These are phyloP conservation scores for Herpetotheres cachinnans DNA, from an alignment of 2,113 vertebrate species.

Conservation along the genomic window DNA sequence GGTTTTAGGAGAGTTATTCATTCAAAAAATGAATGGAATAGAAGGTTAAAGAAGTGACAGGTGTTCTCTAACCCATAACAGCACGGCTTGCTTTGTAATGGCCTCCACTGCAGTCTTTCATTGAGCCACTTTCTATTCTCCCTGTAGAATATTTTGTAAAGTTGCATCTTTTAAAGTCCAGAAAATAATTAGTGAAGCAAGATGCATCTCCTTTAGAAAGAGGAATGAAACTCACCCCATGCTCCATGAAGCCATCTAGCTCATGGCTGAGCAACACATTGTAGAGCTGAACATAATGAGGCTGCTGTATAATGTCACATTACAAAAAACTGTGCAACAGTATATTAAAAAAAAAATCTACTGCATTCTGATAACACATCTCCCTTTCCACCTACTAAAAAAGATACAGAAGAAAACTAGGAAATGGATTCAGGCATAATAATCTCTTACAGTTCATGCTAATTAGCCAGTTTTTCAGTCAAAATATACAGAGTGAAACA, in stretches of 20 bases:
- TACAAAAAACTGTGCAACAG: constrained; percentile 6
- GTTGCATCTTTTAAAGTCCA: constrained; percentile 27
- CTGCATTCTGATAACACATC: not conserved
- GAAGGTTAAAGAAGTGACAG: not conserved
- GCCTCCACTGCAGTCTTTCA: not conserved
- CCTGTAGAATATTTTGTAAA: constrained; percentile 13
- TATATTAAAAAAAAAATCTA: not conserved
- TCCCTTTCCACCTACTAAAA: not conserved
- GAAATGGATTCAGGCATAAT: not conserved
- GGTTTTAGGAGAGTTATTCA: not conserved
- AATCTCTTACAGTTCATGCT: not conserved
- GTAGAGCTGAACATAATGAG: constrained; percentile 36
- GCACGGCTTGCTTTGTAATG: not conserved
- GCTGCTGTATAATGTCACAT: constrained; percentile 14
- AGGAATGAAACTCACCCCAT: constrained; percentile 15
- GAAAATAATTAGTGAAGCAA: constrained; percentile 39
- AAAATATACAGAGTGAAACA: not conserved
- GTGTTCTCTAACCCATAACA: not conserved
- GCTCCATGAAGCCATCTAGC: constrained; percentile 24
- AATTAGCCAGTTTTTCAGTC: not conserved
- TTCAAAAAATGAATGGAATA: not conserved
- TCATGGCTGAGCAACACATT: constrained; percentile 10
- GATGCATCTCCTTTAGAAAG: constrained; percentile 6
- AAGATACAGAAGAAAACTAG: not conserved
- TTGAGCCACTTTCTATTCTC: not conserved